phyloP scores from a whole-genome alignment of 2,113 vertebrate genomes.

The cat (Felis catus) region F.catus_Fca126_mat1.0 CM031416.1:37733501-37734000 shows the following conservation, averaged over 20 bases:
- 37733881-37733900: neutral
- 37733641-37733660: neutral
- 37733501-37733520: neutral
- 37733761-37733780: neutral
- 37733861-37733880: neutral
- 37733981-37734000: no score
- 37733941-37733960: neutral
- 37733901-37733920: neutral
- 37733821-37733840: neutral
- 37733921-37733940: neutral
- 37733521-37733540: neutral
- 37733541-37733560: neutral
- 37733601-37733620: accelerated
- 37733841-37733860: neutral
- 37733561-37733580: neutral
- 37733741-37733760: neutral
- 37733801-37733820: neutral
- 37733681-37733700: neutral
- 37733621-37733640: neutral
- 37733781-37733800: neutral
- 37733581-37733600: neutral
- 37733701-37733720: neutral
- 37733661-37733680: neutral
- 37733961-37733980: no score
- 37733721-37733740: neutral